A percentile compares a stretch with the other conserved stretches of the same genome.
These are phyloP conservation scores for Linnaemya tessellans DNA, from an alignment of 2,888 invertebrate species.

Conservation along the genomic window DNA sequence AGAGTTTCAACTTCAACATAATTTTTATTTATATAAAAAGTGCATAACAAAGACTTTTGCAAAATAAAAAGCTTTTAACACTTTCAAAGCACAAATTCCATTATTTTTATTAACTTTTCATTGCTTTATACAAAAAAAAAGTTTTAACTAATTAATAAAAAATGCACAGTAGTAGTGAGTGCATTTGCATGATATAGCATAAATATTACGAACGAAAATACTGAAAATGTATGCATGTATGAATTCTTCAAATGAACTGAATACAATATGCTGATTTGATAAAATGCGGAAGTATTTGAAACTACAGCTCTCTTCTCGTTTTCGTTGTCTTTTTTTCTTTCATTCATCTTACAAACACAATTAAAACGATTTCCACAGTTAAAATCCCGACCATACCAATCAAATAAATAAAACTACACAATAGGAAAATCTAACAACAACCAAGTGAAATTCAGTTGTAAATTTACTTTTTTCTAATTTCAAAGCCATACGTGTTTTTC, in stretches of 20 bases:
- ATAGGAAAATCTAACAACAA: conserved; percentile 14
- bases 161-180: neutral
- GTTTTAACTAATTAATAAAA: conserved; percentile 37
- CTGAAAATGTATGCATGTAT: conserved; percentile 11
- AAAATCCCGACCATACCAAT: conserved; percentile 10
- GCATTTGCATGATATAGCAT: conserved; percentile 7
- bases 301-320: conserved; percentile 46
- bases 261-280: conserved; percentile 52
- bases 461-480: conserved; percentile 4
- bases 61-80: neutral
- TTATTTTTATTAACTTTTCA: neutral
- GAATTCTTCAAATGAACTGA: neutral
- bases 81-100: neutral
- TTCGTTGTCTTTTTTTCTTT: conserved; percentile 11
- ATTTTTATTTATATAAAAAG: neutral
- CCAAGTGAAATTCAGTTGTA: conserved; percentile 51
- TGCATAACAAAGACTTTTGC: neutral
- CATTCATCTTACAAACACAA: conserved; percentile 50
- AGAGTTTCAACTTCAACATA: neutral
- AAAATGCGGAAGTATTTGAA: conserved; percentile 60
- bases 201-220: conserved; percentile 5
- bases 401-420: conserved; percentile 13
- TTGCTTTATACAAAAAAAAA: neutral
- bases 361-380: conserved; percentile 46
- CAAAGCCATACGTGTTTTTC: conserved; percentile 41